Base-by-base conservation (phyloP, 2,113 vertebrate genomes). In the Mohoua ochrocephala region DNA sequence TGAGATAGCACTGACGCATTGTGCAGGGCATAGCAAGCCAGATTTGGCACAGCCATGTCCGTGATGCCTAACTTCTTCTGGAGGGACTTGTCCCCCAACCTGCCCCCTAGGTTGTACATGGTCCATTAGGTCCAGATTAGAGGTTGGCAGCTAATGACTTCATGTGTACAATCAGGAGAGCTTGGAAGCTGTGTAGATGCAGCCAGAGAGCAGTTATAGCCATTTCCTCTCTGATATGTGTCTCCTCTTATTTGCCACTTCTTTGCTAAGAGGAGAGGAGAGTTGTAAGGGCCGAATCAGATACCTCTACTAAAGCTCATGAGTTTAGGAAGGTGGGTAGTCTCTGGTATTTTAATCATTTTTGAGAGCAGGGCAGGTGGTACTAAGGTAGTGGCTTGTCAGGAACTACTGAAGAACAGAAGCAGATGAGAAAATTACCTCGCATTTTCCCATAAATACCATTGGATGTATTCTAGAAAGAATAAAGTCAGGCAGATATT, bases 1-100 rank as follows among this genome's bases (percentile, higher is more conserved):
- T 89, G 76, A 84, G 91, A 27, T 87, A 81, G 91, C 80, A 60
- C 60, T 91, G 93, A 94, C 39, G 9, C 89, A 89, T 79, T 27
- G 50, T 70, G 44, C 91, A 71, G 91, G 68, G 73, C 93, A 93
- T 4, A 75, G 93, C 83, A 67, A 86, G 80, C 86, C 80, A 56
- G 39, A 24, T 78, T 95, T 95, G 94, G 86, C 80, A 91, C 89
- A 52, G 59, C 91, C 73, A 3, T 64, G 76, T 71, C 84, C 56
- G 6, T 57, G 52, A 30, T 95, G 60, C 80, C 80, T 50, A 21
- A 37, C 39, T 67, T 59, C 63, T 91, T 80, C 15, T 84, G 76
- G 76, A 89, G 54, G 52, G 16, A 74, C 33, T 71, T 91, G 63
- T 79, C 28, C 28, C 59, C 35, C 49, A 83, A 0, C 31, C 73